Evolutionary conservation across 1,140 invertebrate species (phyloP).

Genomic region (Zaprionus tsacasi): DNA sequence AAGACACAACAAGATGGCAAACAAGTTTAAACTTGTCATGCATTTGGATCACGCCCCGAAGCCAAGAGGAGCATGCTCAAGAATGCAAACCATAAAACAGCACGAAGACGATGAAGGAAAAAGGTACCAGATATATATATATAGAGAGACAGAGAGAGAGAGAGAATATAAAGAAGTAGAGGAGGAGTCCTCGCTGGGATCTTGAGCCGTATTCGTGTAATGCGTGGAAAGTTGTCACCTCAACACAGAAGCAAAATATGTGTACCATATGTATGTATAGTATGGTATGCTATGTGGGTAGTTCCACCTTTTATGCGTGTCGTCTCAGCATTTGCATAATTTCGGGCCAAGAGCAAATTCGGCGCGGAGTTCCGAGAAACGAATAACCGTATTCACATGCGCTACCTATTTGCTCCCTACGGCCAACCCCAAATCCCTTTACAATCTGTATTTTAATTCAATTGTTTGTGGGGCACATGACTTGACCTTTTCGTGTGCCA

Average conservation of each 20-base stretch:
- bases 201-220: slow-evolving; percentile 16
- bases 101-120: slow-evolving; percentile 5
- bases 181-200: slow-evolving; percentile 4
- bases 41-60: slow-evolving; percentile 57
- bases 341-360: slow-evolving; percentile 15
- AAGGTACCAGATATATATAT: not conserved
- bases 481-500: not conserved
- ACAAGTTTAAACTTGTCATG: slow-evolving; percentile 49
- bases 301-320: slow-evolving; percentile 17
- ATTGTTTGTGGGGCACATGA: not conserved
- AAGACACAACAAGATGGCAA: slow-evolving; percentile 21
- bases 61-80: slow-evolving; percentile 17
- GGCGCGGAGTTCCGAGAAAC: not conserved
- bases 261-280: too few relatives aligned
- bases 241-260: not conserved
- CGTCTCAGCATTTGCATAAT: slow-evolving; percentile 57
- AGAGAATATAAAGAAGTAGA: too few relatives aligned
- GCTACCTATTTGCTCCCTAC: not conserved
- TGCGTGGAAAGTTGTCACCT: slow-evolving; percentile 33
- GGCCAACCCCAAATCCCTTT: not conserved
- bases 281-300: slow-evolving; percentile 9
- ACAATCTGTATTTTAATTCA: slow-evolving; percentile 18
- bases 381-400: not conserved
- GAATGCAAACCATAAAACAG: slow-evolving; percentile 30
- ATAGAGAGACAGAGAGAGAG: not conserved